phyloP scores from a whole-genome alignment of 2,113 vertebrate genomes.

The Aphelocoma coerulescens region DNA sequence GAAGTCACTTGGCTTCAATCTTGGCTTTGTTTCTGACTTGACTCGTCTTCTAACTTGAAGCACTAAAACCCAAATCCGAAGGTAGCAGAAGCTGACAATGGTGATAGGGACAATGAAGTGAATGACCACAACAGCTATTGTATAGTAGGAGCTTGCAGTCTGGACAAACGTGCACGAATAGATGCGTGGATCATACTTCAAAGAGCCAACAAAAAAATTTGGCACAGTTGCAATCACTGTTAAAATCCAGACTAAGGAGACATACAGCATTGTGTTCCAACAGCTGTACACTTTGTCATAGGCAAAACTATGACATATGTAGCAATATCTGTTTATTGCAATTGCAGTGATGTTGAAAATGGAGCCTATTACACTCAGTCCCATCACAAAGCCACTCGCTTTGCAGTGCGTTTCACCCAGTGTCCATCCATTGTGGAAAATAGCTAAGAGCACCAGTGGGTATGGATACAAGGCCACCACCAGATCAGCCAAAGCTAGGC shows the following conservation, averaged over 20 bases:
- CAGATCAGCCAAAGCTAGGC: constrained; percentile 88
- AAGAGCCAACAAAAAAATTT: constrained; percentile 86
- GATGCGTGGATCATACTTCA: constrained; percentile 85
- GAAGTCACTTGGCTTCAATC: constrained; percentile 78
- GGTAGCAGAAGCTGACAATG: constrained; percentile 89
- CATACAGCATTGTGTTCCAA: constrained; percentile 81
- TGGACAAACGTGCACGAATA: constrained; percentile 91
- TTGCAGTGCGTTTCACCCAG: constrained; percentile 86
- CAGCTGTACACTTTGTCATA: constrained; percentile 82
- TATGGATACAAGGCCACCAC: constrained; percentile 91
- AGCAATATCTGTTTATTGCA: constrained; percentile 90
- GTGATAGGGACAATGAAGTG: constrained; percentile 90
- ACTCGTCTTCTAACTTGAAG: constrained; percentile 84
- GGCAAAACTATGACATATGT: constrained; percentile 85
- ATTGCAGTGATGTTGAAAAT: constrained; percentile 93
- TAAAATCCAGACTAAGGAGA: constrained; percentile 82
- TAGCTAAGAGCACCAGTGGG: constrained; percentile 85
- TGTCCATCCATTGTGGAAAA: constrained; percentile 87
- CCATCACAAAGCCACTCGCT: constrained; percentile 92
- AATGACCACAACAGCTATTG: constrained; percentile 79
- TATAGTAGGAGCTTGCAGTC: constrained; percentile 84
- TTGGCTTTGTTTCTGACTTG: constrained; percentile 76
- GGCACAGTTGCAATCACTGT: constrained; percentile 83
- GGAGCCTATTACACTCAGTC: constrained; percentile 88
- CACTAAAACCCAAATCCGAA: constrained; percentile 88